These are phyloP conservation scores for Liolophura sinensis DNA, from an alignment of 1,140 invertebrate genomes.

Conservation along the genomic window DNA sequence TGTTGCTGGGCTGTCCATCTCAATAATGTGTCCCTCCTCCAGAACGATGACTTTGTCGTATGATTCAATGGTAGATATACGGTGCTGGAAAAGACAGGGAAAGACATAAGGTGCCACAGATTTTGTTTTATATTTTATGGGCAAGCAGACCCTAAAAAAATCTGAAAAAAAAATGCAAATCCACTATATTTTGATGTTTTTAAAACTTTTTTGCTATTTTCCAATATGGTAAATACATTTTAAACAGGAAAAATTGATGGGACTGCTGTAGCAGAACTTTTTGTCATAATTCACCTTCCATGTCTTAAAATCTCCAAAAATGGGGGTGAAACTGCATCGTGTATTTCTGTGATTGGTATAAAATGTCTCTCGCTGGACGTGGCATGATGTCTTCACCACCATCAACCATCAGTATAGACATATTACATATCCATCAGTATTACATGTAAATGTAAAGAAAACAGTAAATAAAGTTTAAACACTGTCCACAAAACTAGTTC, in stretches of 20 bases:
- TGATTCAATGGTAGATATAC: constrained; percentile 46
- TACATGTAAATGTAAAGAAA: too few species aligned
- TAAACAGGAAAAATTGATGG: background rate
- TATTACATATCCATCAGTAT: too few species aligned
- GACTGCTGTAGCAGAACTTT: too few species aligned
- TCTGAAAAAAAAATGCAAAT: background rate
- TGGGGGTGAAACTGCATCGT: too few species aligned
- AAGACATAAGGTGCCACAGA: constrained; percentile 2
- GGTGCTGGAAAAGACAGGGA: constrained; percentile 42
- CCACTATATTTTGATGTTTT: background rate
- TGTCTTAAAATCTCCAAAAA: too few species aligned
- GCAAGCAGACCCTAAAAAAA: background rate
- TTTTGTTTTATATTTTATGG: background rate
- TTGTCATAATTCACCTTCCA: too few species aligned
- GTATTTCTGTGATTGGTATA: too few species aligned
- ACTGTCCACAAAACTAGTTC: too few species aligned
- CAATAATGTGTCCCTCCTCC: constrained; percentile 72
- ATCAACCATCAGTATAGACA: too few species aligned
- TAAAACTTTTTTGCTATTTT: background rate
- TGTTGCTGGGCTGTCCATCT: constrained; percentile 55
- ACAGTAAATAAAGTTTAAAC: too few species aligned
- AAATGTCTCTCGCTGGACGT: too few species aligned
- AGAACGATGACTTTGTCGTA: constrained; percentile 79
- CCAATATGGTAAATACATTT: background rate
- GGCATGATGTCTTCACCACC: too few species aligned